Conservation (phyloP, 2,888 invertebrate species). For the Pardosa pseudoannulata region DNA sequence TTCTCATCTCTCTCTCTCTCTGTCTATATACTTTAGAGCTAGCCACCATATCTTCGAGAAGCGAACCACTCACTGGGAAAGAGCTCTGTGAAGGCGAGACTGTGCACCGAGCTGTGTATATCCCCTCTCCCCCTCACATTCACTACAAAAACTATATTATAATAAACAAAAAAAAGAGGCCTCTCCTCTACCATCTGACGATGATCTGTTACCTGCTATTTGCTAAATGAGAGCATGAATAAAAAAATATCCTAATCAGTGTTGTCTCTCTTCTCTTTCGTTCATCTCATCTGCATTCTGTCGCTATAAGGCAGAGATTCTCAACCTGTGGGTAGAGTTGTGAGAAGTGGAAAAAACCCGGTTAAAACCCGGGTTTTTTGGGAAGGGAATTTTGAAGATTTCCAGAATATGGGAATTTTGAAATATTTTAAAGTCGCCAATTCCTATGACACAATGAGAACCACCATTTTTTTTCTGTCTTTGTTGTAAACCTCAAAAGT, state of each 20-base stretch:
- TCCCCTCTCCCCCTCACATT: not conserved
- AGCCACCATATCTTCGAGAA: not conserved
- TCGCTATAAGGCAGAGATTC: no score
- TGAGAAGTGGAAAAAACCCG: no score
- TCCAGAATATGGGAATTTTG: no score
- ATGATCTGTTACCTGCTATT: constrained; percentile 58
- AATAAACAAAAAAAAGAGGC: constrained; percentile 20
- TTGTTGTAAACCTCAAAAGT: no score
- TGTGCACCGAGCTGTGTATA: constrained; percentile 28
- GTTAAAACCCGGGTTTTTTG: no score
- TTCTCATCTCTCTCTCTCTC: not conserved
- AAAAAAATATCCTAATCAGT: constrained; percentile 54
- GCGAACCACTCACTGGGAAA: constrained; percentile 16
- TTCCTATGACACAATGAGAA: no score
- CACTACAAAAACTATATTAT: no score
- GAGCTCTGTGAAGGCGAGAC: constrained; percentile 17
- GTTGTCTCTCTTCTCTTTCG: not conserved
- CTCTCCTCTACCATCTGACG: constrained; percentile 35
- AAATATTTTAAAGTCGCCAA: no score
- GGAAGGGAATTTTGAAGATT: no score
- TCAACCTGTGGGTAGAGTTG: no score
- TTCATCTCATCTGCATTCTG: no score
- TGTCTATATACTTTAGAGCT: constrained; percentile 9
- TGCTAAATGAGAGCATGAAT: constrained; percentile 57
- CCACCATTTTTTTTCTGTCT: no score